phyloP scores from a whole-genome alignment of 2,888 invertebrate genomes.

The Pyrrhosoma nymphula region DNA sequence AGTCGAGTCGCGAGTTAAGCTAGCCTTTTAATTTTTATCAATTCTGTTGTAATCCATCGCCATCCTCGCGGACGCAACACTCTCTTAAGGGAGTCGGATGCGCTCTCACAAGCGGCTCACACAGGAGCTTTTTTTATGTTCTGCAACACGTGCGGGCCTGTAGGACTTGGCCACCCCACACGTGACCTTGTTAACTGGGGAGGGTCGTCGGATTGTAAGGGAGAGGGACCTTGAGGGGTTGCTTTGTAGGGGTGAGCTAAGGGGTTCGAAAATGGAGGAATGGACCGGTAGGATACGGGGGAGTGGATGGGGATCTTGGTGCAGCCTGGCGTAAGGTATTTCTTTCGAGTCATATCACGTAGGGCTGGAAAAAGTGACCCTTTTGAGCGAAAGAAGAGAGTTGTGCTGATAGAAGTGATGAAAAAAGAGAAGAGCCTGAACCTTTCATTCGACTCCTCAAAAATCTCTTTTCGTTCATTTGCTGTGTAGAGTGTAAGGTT shows the following conservation, averaged over 20 bases:
- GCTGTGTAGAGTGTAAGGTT: not conserved
- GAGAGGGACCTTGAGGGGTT: too few relatives aligned
- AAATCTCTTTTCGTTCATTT: not conserved
- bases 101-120: too few relatives aligned
- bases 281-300: too few relatives aligned
- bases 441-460: not conserved
- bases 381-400: not conserved
- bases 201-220: not conserved
- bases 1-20: not conserved
- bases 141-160: not conserved
- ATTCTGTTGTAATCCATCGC: not conserved
- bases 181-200: not conserved
- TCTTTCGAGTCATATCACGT: not conserved
- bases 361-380: not conserved
- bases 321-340: not conserved
- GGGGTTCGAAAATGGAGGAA: too few relatives aligned
- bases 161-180: not conserved
- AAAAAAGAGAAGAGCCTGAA: not conserved
- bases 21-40: not conserved
- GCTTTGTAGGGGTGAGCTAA: too few relatives aligned
- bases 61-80: not conserved
- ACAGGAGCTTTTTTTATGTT: too few relatives aligned
- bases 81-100: too few relatives aligned
- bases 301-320: too few relatives aligned
- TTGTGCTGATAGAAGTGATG: not conserved